These are phyloP conservation scores for Protaetia brevitarsis DNA, from an alignment of 1,140 invertebrate species.

Conservation along the genomic window DNA sequence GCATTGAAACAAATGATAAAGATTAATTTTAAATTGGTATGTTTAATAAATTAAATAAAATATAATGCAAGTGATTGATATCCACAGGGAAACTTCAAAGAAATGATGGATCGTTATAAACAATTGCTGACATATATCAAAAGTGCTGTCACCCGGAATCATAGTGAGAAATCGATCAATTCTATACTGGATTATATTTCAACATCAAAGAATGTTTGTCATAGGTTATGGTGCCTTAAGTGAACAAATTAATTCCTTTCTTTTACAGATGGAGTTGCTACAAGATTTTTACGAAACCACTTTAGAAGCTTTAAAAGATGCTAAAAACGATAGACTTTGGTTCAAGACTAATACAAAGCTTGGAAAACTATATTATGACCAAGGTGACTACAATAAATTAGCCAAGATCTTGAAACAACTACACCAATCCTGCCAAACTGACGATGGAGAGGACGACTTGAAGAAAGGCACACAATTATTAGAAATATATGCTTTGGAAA, in stretches of 20 bases:
- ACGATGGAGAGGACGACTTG: constrained; percentile 97
- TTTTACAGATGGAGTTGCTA: constrained; percentile 87
- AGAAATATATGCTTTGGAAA: constrained; percentile 99
- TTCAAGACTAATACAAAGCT: constrained; percentile 99
- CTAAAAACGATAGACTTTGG: constrained; percentile 99
- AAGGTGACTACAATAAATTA: constrained; percentile 91
- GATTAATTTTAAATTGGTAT: constrained; percentile 98
- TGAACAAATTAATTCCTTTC: constrained; percentile 25
- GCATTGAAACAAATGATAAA: constrained; percentile 99
- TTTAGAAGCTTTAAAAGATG: constrained; percentile 95
- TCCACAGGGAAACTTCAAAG: constrained; percentile 87
- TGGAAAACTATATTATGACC: constrained; percentile 97
- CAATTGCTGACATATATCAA: constrained; percentile 97
- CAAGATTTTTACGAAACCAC: constrained; percentile 99
- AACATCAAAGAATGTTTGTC: constrained; percentile 96
- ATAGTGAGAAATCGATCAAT: constrained; percentile 99
- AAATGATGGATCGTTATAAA: constrained; percentile 98
- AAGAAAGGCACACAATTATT: constrained; percentile 98
- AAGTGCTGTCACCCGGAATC: constrained; percentile 97
- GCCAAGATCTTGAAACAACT: constrained; percentile 97
- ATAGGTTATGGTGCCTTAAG: constrained; percentile 20
- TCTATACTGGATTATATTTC: constrained; percentile 99
- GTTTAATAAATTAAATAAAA: constrained; percentile 58
- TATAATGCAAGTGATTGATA: constrained; percentile 58
- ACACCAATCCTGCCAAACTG: constrained; percentile 96